These are phyloP conservation scores for Nycticryphes semicollaris DNA, from an alignment of 2,113 vertebrate genomes.

Conservation along the genomic window DNA sequence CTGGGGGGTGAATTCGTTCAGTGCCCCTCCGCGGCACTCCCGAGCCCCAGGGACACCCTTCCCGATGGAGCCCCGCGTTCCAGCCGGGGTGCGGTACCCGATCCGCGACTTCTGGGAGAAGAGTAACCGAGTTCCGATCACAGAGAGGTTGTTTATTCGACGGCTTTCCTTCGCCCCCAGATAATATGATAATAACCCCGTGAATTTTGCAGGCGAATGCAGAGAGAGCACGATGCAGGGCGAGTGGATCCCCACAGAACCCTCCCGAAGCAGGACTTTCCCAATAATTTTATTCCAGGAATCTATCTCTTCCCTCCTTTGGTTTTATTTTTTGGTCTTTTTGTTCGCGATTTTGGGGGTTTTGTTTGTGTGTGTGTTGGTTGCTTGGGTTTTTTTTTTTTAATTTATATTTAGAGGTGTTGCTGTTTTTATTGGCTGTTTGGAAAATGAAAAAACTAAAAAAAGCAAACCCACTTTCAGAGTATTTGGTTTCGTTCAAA, in stretches of 20 bases:
- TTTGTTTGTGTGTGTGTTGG: too few relatives aligned
- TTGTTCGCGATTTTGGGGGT: not conserved
- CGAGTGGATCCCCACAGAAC: not conserved
- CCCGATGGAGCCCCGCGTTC: not conserved
- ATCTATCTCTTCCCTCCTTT: not conserved
- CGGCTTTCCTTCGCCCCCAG: accelerated
- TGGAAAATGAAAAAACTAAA: not conserved
- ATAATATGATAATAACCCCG: accelerated
- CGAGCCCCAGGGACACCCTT: too few relatives aligned
- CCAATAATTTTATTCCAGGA: not conserved
- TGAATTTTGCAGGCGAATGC: not conserved
- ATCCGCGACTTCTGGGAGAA: too few relatives aligned
- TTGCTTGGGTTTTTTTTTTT: too few relatives aligned
- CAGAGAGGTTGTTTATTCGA: accelerated
- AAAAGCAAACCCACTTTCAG: not conserved
- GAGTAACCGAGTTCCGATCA: accelerated
- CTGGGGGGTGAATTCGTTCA: not conserved
- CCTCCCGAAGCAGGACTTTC: not conserved
- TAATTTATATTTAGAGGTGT: not conserved
- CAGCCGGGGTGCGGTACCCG: not conserved
- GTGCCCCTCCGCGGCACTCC: not conserved
- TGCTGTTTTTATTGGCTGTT: not conserved
- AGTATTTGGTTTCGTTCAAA: not conserved
- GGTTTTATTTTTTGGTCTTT: not conserved
- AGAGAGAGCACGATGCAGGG: too few relatives aligned